phyloP scores from a whole-genome alignment of 2,888 invertebrate species.

The Epistrophe grossulariae region DNA sequence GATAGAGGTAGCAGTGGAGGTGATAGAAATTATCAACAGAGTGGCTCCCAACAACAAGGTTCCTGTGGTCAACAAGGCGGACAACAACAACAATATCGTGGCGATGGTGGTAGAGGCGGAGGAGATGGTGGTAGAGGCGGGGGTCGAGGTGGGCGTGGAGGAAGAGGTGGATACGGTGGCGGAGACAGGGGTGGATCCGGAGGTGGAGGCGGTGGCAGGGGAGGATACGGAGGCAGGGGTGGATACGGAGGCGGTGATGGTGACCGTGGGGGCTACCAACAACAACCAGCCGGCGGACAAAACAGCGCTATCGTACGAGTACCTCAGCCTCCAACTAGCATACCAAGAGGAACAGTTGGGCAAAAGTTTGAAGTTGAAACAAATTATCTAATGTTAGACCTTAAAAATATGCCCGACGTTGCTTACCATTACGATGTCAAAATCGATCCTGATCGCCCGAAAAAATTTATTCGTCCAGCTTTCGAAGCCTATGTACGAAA shows the following conservation, averaged over 20 bases:
- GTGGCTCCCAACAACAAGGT: background rate
- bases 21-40: background rate
- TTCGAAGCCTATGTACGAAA: conserved; percentile 83
- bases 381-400: conserved; percentile 87
- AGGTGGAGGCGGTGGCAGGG: background rate
- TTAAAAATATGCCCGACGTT: conserved; percentile 83
- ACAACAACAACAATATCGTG: conserved; percentile 22
- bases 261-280: background rate
- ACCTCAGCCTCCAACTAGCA: conserved; percentile 40
- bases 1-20: conserved; percentile 25
- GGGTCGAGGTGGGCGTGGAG: background rate
- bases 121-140: background rate
- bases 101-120: background rate
- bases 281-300: background rate
- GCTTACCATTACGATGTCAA: conserved; percentile 93
- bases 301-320: background rate
- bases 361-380: conserved; percentile 84
- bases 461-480: conserved; percentile 85
- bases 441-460: conserved; percentile 89
- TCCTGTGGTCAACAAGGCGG: background rate
- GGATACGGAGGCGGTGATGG: background rate
- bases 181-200: conserved; percentile 12
- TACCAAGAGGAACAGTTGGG: conserved; percentile 82
- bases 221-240: background rate
- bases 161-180: no score